Evolutionary conservation across 2,113 vertebrate species (phyloP).

Genomic region (Clinocottus analis): DNA sequence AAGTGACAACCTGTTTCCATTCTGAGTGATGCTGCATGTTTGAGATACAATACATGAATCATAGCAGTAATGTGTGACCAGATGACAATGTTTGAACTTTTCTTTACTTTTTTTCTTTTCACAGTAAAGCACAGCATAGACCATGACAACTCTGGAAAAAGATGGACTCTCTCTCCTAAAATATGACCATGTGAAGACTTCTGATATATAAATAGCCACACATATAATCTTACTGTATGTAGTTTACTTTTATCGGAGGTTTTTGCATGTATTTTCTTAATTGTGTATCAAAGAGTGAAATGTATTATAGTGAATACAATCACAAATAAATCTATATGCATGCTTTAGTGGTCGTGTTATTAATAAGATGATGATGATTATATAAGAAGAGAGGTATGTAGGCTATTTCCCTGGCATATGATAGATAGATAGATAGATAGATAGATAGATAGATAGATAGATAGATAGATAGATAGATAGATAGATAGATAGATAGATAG

Average conservation of each 20-base stretch:
- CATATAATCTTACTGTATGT: constrained; percentile 5
- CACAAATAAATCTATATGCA: constrained; percentile 17
- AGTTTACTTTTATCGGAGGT: constrained; percentile 4
- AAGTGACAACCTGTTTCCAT: background rate
- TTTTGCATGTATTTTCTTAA: background rate
- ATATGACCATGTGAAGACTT: constrained; percentile 4
- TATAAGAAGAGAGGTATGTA: background rate
- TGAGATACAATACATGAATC: background rate
- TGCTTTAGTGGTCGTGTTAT: background rate
- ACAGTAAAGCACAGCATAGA: constrained; percentile 18
- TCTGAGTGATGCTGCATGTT: background rate
- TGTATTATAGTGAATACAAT: background rate
- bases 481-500: too few relatives aligned
- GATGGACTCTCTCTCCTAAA: background rate
- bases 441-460: too few relatives aligned
- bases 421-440: too few relatives aligned
- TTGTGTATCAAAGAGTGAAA: background rate
- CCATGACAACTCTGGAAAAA: constrained; percentile 3
- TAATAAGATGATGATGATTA: too few relatives aligned
- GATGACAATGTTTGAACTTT: background rate
- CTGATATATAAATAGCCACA: background rate
- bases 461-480: too few relatives aligned
- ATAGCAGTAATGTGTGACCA: background rate
- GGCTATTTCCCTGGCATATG: too few relatives aligned
- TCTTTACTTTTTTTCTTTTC: background rate